Conservation (phyloP, 2,113 vertebrate species). For the Podarcis cretensis region DNA sequence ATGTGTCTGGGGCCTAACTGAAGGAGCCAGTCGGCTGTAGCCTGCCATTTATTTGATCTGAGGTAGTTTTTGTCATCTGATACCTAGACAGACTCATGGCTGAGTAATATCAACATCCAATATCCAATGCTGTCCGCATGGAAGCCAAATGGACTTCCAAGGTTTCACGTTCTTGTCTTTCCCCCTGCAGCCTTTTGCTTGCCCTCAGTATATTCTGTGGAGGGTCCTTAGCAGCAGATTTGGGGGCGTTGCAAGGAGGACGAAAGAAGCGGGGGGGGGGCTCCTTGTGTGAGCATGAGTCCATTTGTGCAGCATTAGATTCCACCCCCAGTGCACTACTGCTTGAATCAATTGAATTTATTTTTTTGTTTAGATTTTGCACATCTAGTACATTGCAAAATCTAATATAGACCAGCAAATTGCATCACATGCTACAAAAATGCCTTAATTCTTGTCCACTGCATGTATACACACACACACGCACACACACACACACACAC, state of each 20-base stretch:
- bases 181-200: not conserved
- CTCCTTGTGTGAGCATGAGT: too few relatives aligned
- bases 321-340: not conserved
- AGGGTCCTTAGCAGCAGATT: too few relatives aligned
- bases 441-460: not conserved
- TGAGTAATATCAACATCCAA: not conserved
- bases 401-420: not conserved
- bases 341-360: not conserved
- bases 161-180: not conserved
- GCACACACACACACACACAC: too few relatives aligned
- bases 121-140: not conserved
- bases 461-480: not conserved
- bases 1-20: not conserved
- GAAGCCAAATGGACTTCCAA: not conserved
- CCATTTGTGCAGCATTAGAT: too few relatives aligned
- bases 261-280: too few relatives aligned
- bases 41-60: not conserved
- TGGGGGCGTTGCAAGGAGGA: too few relatives aligned
- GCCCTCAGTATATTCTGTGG: too few relatives aligned
- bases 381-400: not conserved
- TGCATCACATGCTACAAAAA: not conserved
- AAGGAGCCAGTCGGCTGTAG: not conserved
- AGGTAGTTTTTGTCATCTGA: not conserved
- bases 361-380: not conserved
- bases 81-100: not conserved